phyloP scores from a whole-genome alignment of 2,888 invertebrate genomes.

The Microdon myrmicae region DNA sequence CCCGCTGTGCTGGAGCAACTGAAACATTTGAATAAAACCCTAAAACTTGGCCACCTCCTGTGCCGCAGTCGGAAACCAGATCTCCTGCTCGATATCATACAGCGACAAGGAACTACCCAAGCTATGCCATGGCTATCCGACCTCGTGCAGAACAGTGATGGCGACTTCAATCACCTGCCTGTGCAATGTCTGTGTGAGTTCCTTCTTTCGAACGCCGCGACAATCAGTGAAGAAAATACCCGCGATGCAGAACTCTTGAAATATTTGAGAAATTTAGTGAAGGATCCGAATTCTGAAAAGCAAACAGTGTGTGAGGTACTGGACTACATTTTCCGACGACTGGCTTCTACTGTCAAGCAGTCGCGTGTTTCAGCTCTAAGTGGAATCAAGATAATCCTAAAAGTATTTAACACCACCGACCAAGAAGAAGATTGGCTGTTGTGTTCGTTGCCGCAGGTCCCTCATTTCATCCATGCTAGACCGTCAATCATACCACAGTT shows the following conservation, averaged over 20 bases:
- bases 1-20: slow-evolving; percentile 80
- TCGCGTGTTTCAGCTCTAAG: slow-evolving; percentile 79
- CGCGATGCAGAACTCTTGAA: slow-evolving; percentile 78
- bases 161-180: slow-evolving; percentile 80
- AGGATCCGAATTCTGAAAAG: slow-evolving; percentile 68
- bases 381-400: slow-evolving; percentile 78
- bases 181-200: slow-evolving; percentile 99
- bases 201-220: slow-evolving; percentile 76
- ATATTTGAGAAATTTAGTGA: slow-evolving; percentile 70
- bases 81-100: slow-evolving; percentile 90
- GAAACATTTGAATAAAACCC: slow-evolving; percentile 78
- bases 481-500: slow-evolving; percentile 77
- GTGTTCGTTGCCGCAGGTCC: slow-evolving; percentile 76
- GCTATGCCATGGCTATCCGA: slow-evolving; percentile 98
- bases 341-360: slow-evolving; percentile 83
- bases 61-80: slow-evolving; percentile 92
- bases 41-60: slow-evolving; percentile 87
- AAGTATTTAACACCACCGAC: slow-evolving; percentile 61
- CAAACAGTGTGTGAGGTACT: slow-evolving; percentile 79
- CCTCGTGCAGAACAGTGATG: slow-evolving; percentile 90
- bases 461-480: slow-evolving; percentile 80
- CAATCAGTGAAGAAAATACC: slow-evolving; percentile 74
- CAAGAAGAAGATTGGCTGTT: slow-evolving; percentile 71
- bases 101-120: slow-evolving; percentile 86
- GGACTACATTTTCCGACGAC: slow-evolving; percentile 86